Percentiles rank a stretch among this genome's conserved stretches.
phyloP scores from a whole-genome alignment of 1,140 invertebrate species.

The Oppia nitens region DNA sequence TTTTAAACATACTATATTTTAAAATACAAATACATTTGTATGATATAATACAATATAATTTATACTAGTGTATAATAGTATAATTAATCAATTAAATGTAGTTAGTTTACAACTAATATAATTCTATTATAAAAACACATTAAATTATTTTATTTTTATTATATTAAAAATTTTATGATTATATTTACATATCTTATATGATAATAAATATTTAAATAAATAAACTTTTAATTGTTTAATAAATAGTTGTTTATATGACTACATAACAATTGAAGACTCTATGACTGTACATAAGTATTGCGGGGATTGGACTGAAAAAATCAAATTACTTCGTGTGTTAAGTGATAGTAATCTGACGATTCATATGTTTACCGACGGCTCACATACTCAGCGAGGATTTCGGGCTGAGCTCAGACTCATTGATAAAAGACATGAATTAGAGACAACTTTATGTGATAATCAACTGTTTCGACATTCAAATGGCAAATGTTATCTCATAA shows the following conservation, averaged over 20 bases:
- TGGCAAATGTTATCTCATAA: constrained; percentile 44
- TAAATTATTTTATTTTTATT: too few species aligned
- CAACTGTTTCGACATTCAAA: constrained; percentile 15
- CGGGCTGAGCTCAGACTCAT: constrained; percentile 42
- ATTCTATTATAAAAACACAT: too few species aligned
- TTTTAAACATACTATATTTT: too few species aligned
- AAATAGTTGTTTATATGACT: neutral
- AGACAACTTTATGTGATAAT: constrained; percentile 18
- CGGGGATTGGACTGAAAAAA: constrained; percentile 50
- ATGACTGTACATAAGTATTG: constrained; percentile 28
- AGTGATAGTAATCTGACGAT: constrained; percentile 32
- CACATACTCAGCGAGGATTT: constrained; percentile 49
- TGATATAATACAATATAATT: too few species aligned
- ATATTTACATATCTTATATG: too few species aligned
- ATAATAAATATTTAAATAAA: too few species aligned
- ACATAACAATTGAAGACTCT: constrained; percentile 10
- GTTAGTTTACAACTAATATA: too few species aligned
- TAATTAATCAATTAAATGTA: too few species aligned
- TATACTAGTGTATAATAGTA: too few species aligned
- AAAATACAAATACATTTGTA: too few species aligned
- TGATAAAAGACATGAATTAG: constrained; percentile 22
- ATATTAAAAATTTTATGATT: too few species aligned
- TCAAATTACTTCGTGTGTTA: constrained; percentile 43
- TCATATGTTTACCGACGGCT: constrained; percentile 49
- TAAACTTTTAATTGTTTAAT: too few species aligned